Evolutionary conservation across 2,888 invertebrate genomes (phyloP).

Genomic region (Hirtodrosophila cameraria): DNA sequence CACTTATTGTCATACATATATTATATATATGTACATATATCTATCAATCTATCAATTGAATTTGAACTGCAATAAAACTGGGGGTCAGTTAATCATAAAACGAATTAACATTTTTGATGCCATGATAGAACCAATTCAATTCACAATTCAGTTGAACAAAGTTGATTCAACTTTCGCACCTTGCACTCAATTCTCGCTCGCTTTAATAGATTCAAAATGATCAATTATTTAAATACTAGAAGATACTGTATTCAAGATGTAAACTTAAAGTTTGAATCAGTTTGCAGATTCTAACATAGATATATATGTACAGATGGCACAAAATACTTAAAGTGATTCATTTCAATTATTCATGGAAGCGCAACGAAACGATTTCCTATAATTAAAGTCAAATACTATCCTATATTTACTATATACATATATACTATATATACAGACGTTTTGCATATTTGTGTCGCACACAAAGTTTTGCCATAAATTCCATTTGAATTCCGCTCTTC

Average conservation of each 20-base stretch:
- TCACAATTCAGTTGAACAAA: too few species aligned
- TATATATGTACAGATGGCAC: too few species aligned
- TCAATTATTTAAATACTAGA: not conserved
- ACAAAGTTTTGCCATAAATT: conserved; percentile 57
- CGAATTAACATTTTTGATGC: conserved; percentile 34
- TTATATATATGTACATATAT: too few species aligned
- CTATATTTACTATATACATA: not conserved
- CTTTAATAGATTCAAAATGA: conserved; percentile 32
- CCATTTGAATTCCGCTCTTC: conserved; percentile 49
- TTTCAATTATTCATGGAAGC: conserved; percentile 26
- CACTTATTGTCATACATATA: conserved; percentile 35
- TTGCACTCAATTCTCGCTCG: conserved; percentile 1
- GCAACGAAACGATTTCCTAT: conserved; percentile 23
- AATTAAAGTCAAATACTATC: conserved; percentile 41
- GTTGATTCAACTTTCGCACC: conserved; percentile 1
- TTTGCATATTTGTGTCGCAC: conserved; percentile 50
- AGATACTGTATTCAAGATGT: not conserved
- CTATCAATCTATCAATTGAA: conserved; percentile 34
- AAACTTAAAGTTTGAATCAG: not conserved
- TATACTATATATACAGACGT: conserved; percentile 1
- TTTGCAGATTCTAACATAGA: too few species aligned
- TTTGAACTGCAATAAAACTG: conserved; percentile 36
- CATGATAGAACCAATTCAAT: conserved; percentile 39
- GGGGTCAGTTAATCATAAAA: conserved; percentile 38
- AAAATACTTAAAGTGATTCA: conserved; percentile 27